Percentiles rank a stretch among this genome's conserved stretches.
Conservation (phyloP, 2,113 vertebrate species). For the Aspidoscelis tigris region DNA sequence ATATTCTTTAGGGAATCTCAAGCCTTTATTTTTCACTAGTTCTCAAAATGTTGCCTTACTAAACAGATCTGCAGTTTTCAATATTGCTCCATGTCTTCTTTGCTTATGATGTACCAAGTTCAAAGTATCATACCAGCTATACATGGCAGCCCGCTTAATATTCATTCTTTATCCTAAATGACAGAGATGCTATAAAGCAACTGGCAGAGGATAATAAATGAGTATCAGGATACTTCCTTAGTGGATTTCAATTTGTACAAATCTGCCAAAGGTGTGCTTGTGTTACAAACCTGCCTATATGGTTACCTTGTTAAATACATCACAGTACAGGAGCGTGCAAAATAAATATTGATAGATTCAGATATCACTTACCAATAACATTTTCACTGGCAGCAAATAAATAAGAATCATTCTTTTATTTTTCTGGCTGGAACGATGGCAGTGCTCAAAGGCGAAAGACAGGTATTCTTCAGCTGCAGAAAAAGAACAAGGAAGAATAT, state of each 20-base stretch:
- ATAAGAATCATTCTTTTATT: slow-evolving; percentile 98
- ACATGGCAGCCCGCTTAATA: not conserved
- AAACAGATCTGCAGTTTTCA: not conserved
- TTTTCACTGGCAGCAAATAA: slow-evolving; percentile 96
- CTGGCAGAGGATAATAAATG: not conserved
- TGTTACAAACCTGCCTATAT: not conserved
- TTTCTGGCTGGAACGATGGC: slow-evolving; percentile 92
- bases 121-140: not conserved
- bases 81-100: not conserved
- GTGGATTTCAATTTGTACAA: not conserved
- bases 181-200: not conserved
- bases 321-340: not conserved
- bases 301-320: not conserved
- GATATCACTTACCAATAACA: slow-evolving; percentile 87
- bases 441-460: slow-evolving; percentile 92
- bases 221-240: not conserved
- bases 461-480: slow-evolving; percentile 91
- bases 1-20: not conserved
- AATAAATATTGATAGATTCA: no score
- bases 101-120: not conserved
- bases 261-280: not conserved
- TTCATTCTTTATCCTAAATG: not conserved
- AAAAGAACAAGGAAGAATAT: slow-evolving; percentile 11
- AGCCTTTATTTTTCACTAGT: not conserved
- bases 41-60: not conserved